phyloP scores from a whole-genome alignment of 1,140 invertebrate genomes.

The Aphis gossypii region DNA sequence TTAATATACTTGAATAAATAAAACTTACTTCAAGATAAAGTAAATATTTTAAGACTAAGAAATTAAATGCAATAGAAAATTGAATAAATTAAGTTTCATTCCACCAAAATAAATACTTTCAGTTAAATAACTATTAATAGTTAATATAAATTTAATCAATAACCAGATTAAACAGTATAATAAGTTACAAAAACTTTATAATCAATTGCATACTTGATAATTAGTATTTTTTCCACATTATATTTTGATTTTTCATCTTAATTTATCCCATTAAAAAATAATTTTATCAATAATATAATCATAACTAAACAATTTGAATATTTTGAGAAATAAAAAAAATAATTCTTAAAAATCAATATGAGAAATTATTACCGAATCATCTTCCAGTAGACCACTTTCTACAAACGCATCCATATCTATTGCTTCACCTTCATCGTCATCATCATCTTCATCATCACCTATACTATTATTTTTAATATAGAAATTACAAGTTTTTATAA shows the following conservation, averaged over 20 bases:
- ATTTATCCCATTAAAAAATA: neutral
- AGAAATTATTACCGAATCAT: constrained; percentile 77
- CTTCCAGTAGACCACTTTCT: constrained; percentile 89
- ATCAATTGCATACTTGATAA: neutral
- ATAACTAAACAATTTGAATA: neutral
- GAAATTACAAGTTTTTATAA: neutral
- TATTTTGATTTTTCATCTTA: neutral
- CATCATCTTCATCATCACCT: constrained; percentile 65
- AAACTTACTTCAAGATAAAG: neutral
- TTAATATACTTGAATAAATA: neutral
- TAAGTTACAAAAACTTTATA: neutral
- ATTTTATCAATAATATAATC: neutral
- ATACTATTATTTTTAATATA: constrained; percentile 58
- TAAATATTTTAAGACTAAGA: neutral
- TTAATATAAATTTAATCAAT: neutral
- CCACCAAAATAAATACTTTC: neutral
- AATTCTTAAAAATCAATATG: neutral
- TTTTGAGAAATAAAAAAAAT: neutral
- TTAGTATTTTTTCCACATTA: neutral
- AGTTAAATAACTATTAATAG: neutral
- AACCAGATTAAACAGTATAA: neutral
- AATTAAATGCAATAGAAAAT: neutral
- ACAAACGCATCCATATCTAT: constrained; percentile 98
- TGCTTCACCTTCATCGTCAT: constrained; percentile 83
- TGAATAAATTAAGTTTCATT: neutral